These are phyloP conservation scores for Micrastur ruficollis DNA, from an alignment of 2,797 vertebrate genomes.

Conservation along the genomic window DNA sequence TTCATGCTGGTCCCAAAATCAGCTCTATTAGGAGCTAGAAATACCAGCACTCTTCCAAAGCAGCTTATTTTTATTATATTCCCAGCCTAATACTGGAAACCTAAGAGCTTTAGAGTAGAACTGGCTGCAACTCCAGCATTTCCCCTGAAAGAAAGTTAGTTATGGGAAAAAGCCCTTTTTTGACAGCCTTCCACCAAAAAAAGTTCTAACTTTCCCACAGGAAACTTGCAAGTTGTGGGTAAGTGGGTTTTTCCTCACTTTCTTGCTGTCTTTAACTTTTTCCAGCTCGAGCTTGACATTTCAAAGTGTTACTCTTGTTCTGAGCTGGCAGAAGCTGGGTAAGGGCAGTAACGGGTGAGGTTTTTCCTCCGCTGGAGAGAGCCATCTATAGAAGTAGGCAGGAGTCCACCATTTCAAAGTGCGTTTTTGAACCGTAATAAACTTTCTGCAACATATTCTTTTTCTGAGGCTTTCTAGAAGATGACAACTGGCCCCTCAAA, in stretches of 20 bases:
- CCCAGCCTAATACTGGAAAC: constrained; percentile 44
- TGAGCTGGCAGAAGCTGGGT: background rate
- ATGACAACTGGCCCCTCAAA: background rate
- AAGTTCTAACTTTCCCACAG: constrained; percentile 48
- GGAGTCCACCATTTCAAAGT: background rate
- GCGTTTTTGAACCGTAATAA: background rate
- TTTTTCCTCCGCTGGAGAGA: background rate
- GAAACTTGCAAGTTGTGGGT: constrained; percentile 31
- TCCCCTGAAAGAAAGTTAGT: constrained; percentile 37
- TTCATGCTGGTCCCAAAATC: background rate
- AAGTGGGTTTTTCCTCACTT: constrained; percentile 15
- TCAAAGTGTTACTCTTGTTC: background rate
- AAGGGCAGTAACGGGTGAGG: background rate
- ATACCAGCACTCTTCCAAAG: constrained; percentile 4
- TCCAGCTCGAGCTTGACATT: background rate
- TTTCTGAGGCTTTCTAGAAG: background rate
- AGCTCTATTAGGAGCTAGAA: background rate
- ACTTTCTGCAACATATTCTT: rapidly evolving
- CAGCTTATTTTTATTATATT: constrained; percentile 51
- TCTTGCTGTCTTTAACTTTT: background rate
- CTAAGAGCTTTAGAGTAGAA: constrained; percentile 29
- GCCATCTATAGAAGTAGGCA: background rate
- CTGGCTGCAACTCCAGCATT: constrained; percentile 32
- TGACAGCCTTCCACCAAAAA: constrained; percentile 41
- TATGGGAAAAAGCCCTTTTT: constrained; percentile 60